Conservation (phyloP, 1,140 invertebrate genomes). For the Chlorops oryzae region DNA sequence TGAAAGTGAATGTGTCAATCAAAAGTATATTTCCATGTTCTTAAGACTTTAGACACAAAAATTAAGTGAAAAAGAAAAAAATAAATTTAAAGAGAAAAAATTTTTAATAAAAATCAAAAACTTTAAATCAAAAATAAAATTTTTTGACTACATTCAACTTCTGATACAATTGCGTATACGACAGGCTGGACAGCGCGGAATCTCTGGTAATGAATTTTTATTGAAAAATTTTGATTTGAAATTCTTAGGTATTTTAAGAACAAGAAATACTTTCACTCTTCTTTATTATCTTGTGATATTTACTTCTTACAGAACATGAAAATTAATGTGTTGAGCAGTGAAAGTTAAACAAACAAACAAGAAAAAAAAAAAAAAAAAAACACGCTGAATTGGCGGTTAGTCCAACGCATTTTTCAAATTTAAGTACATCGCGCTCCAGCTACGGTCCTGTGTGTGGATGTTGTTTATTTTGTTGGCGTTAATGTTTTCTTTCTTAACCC, state of each 20-base stretch:
- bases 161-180: not conserved
- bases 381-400: not conserved
- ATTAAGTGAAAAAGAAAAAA: conserved; percentile 1
- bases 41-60: not conserved
- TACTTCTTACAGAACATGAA: not conserved
- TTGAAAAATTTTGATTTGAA: too few species aligned
- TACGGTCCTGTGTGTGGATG: too few species aligned
- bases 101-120: not conserved
- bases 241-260: too few species aligned
- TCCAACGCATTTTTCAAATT: too few species aligned
- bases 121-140: not conserved
- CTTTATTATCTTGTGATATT: too few species aligned
- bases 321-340: not conserved
- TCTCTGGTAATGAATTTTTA: too few species aligned
- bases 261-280: too few species aligned
- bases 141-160: not conserved
- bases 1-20: conserved; percentile 18
- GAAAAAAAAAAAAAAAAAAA: too few species aligned
- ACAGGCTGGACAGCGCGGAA: not conserved
- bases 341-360: not conserved
- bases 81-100: conserved; percentile 27
- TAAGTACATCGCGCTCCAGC: too few species aligned
- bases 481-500: too few species aligned
- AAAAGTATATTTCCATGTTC: too few species aligned
- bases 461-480: too few species aligned